Evolutionary conservation across 2,113 vertebrate species (phyloP), one percentile per base, ranked within the genome.

Genomic region (Tor tambroides): DNA sequence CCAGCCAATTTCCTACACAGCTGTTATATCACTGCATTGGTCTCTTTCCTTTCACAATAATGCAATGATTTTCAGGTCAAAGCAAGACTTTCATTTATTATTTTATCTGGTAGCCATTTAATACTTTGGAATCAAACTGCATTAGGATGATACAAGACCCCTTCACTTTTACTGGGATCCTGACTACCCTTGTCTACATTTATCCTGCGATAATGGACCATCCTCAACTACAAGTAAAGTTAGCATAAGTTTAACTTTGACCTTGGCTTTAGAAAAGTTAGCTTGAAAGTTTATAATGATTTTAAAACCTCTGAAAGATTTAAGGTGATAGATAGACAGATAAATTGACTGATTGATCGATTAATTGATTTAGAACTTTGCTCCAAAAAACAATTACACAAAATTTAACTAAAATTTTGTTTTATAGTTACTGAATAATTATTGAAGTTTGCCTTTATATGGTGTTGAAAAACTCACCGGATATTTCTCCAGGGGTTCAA

Each of bases 401-500:
- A 12, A 54, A 2, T 54, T 5, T 2, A 56, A 56, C 19, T 7
- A 1, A 7, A 59, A 61, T 61, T 61, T 23, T 1, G 8, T 61
- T 61, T 0, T 9, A 41, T 5, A 10, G 2, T 38, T n/a, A 43
- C 14, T 74, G 21, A 14, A 2, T 41, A 19, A 19, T 54, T 54
- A 6, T 26, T 75, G 23, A 6, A 12, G 12, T 74, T 43, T 14
- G 32, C 21, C 32, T 11, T 41, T 71, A 38, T 72, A 72, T 23
- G 26, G 32, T 72, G 41, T 43, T 14, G 23, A 75, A 75, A 3
- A 38, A 86, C 93, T 71, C 93, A 98, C 97, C 84, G 96, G 96
- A 87, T 96, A 96, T 91, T 97, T 97, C 84, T 98, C 97, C 86
- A 98, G 92, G 0, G 97, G 96, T 2, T 97, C 96, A 0, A 96